Evolutionary conservation across 37 sponge, comb jelly and placozoan genomes (phyloP), one percentile per base, ranked within the genome.

Genomic region (Beroe ovata): DNA sequence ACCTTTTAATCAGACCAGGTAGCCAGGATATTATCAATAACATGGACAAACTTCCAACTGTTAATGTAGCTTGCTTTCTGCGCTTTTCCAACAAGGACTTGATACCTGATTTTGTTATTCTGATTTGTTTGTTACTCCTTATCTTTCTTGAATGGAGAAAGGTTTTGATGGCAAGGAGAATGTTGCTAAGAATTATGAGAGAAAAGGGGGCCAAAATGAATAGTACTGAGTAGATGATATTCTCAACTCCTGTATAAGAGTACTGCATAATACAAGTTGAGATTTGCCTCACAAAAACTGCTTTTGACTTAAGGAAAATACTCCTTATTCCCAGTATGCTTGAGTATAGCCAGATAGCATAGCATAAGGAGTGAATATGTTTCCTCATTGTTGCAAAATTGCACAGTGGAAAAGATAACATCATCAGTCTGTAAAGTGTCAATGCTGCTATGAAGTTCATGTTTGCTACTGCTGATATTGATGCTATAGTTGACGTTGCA

Each of bases 241-340:
- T 77, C 21, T 77, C 84, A 30, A 77, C 41, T n/a, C 84, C 84
- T 21, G 19, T 77, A 54, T 77, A 77, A 35, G 26, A 32, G 22
- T 77, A 77, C 22, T 77, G 35, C n/a, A 77, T n/a, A 29, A 77
- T 77, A 29, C 84, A 77, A 4, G 84, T 77, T 42, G 84, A 77
- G 4, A 77, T 77, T 39, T 42, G 84, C 28, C 20, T 39, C 2
- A 77, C 54, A 42, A 77, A 77, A 8, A 42, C 84, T 77, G 84
- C 84, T 42, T 77, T 23, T 41, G 84, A 42, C n/a, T 40, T 16
- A 1, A 77, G 36, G 41, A 77, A 77, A 8, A 77, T 11, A 41
- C 84, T 77, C 38, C 84, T 39, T 3, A 77, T 21, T 4, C 54
- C 84, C 26, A 77, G 47, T 11, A 77, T 77, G 84, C 54, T 42